Evolutionary conservation across 2,888 invertebrate genomes (phyloP).

Genomic region (Polydrusus tereticollis): DNA sequence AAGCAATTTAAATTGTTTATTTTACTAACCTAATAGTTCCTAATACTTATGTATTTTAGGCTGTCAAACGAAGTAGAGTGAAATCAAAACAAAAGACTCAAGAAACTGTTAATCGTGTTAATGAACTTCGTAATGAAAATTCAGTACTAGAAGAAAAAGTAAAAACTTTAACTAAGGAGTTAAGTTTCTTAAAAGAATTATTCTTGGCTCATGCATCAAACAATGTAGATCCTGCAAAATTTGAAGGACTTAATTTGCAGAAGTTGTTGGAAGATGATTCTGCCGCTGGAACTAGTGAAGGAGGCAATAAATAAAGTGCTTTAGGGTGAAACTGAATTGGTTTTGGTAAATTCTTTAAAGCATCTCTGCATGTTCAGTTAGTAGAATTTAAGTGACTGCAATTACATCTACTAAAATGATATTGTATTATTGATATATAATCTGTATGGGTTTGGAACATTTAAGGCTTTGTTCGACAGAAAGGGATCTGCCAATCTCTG

Average conservation of each 20-base stretch:
- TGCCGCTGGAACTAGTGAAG: constrained; percentile 50
- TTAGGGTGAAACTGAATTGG: background rate
- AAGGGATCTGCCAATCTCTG: too few species aligned
- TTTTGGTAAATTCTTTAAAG: background rate
- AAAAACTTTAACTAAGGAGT: constrained; percentile 83
- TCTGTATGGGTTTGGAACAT: too few species aligned
- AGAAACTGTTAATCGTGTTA: constrained; percentile 82
- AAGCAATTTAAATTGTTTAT: constrained; percentile 13
- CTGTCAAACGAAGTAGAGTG: constrained; percentile 85
- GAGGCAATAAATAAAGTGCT: constrained; percentile 18
- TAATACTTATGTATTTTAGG: constrained; percentile 68
- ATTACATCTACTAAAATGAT: too few species aligned
- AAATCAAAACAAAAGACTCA: constrained; percentile 84
- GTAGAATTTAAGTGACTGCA: too few species aligned
- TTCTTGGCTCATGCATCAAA: constrained; percentile 85
- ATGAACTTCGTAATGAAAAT: constrained; percentile 82
- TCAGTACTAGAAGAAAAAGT: constrained; percentile 85
- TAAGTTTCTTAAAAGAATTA: constrained; percentile 84
- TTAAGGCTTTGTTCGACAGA: too few species aligned
- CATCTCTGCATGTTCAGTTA: too few species aligned
- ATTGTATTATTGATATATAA: too few species aligned
- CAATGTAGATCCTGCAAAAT: constrained; percentile 69
- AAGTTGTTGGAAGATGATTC: constrained; percentile 71
- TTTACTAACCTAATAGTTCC: background rate
- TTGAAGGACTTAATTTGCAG: constrained; percentile 72